Evolutionary conservation across 2,888 invertebrate genomes (phyloP).

Genomic region (Amitus sp.): DNA sequence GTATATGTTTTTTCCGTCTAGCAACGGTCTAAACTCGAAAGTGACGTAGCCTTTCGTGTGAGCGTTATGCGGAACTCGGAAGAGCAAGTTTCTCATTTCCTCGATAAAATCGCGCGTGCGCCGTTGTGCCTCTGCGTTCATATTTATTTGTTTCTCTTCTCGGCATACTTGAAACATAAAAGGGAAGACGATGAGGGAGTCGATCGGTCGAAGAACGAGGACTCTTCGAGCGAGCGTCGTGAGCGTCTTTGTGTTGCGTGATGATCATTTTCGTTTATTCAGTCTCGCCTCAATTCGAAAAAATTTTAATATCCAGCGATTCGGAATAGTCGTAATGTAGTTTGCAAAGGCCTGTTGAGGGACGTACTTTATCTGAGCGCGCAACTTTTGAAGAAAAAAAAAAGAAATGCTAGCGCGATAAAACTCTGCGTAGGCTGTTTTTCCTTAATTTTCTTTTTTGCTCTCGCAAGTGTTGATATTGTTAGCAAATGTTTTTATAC

Average conservation of each 20-base stretch:
- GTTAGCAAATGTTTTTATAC: slow-evolving; percentile 14
- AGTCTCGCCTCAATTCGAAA: slow-evolving; percentile 20
- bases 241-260: slow-evolving; percentile 45
- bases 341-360: slow-evolving; percentile 45
- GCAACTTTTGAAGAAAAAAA: slow-evolving; percentile 16
- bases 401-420: slow-evolving; percentile 20
- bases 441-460: slow-evolving; percentile 15
- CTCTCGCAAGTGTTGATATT: slow-evolving; percentile 12
- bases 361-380: slow-evolving; percentile 41
- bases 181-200: slow-evolving; percentile 10
- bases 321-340: slow-evolving; percentile 33
- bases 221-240: slow-evolving; percentile 34
- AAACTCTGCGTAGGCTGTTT: slow-evolving; percentile 25
- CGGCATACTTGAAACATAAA: slow-evolving; percentile 4
- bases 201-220: slow-evolving; percentile 18
- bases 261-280: slow-evolving; percentile 43
- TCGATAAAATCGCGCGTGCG: background rate
- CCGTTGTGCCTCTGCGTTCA: background rate
- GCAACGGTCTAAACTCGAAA: too few relatives aligned
- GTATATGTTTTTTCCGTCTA: slow-evolving; percentile 48
- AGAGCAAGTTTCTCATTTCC: slow-evolving; percentile 3
- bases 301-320: slow-evolving; percentile 27
- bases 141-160: background rate
- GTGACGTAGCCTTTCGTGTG: slow-evolving; percentile 20
- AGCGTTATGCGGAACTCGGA: slow-evolving; percentile 8